These are phyloP conservation scores for Panagrolaimus sp. DNA, from an alignment of 1,140 invertebrate genomes.

Conservation along the genomic window DNA sequence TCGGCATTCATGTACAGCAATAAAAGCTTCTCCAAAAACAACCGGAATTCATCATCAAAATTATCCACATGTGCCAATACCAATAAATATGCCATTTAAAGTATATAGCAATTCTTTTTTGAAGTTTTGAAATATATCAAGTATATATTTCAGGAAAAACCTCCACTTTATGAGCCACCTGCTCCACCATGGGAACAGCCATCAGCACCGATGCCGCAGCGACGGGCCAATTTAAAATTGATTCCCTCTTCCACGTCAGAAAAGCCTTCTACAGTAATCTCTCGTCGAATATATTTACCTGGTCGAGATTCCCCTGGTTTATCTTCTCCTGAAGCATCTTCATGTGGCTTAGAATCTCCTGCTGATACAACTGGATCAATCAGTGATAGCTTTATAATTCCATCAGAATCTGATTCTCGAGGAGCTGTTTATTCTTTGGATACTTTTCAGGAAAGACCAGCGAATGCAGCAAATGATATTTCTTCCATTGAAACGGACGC, in stretches of 20 bases:
- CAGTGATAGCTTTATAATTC: constrained; percentile 1
- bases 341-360: constrained; percentile 4
- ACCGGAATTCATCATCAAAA: constrained; percentile 8
- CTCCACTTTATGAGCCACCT: neutral
- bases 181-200: neutral
- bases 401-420: constrained; percentile 6
- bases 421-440: neutral
- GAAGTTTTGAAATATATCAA: neutral
- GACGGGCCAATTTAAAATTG: neutral
- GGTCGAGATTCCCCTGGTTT: neutral
- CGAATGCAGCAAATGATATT: neutral
- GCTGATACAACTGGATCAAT: neutral
- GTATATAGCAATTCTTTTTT: neutral
- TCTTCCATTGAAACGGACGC: neutral
- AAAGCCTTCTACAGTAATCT: neutral
- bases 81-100: constrained; percentile 4
- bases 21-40: neutral
- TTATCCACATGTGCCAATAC: neutral
- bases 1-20: neutral
- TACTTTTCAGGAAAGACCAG: neutral
- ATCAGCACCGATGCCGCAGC: neutral
- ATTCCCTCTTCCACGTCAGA: neutral
- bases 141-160: neutral
- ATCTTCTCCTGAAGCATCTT: neutral
- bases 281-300: neutral